These are phyloP conservation scores for Sclerodermus sp. DNA, from an alignment of 2,888 invertebrate genomes.

Conservation along the genomic window DNA sequence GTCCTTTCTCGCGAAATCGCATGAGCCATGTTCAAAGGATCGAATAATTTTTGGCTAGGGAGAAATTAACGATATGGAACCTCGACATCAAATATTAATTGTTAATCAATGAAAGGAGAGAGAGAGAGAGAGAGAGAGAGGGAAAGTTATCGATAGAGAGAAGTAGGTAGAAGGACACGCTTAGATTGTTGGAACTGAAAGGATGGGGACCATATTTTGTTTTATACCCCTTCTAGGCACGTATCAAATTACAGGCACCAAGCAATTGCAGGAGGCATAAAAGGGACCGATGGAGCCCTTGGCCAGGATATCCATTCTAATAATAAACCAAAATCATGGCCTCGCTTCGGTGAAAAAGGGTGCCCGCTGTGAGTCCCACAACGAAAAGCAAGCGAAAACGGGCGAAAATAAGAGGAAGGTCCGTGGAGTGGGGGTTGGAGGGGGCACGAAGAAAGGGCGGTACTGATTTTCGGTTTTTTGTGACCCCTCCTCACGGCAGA, in stretches of 20 bases:
- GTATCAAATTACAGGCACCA: conserved; percentile 44
- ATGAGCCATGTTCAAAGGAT: no score
- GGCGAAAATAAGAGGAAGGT: conserved; percentile 16
- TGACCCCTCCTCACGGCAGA: conserved; percentile 28
- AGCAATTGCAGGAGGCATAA: conserved; percentile 26
- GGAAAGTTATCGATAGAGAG: no score
- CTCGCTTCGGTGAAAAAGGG: no score
- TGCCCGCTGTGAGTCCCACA: background rate
- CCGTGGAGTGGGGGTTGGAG: conserved; percentile 1
- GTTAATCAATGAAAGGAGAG: no score
- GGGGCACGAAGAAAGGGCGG: conserved; percentile 51
- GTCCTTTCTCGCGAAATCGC: no score
- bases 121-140: no score
- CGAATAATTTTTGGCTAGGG: no score
- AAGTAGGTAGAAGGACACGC: no score
- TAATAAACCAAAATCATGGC: conserved; percentile 33
- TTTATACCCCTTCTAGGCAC: conserved; percentile 23
- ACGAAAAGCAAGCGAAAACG: background rate
- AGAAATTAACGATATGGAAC: no score
- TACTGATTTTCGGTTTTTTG: conserved; percentile 43
- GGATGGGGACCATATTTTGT: conserved; percentile 13
- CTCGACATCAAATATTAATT: no score
- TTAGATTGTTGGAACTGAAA: background rate
- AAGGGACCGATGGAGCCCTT: background rate
- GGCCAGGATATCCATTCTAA: conserved; percentile 52